Percentiles rank a stretch among this genome's conserved stretches.
These are phyloP conservation scores for Athripsodes cinereus DNA, from an alignment of 2,888 invertebrate genomes.

Conservation along the genomic window DNA sequence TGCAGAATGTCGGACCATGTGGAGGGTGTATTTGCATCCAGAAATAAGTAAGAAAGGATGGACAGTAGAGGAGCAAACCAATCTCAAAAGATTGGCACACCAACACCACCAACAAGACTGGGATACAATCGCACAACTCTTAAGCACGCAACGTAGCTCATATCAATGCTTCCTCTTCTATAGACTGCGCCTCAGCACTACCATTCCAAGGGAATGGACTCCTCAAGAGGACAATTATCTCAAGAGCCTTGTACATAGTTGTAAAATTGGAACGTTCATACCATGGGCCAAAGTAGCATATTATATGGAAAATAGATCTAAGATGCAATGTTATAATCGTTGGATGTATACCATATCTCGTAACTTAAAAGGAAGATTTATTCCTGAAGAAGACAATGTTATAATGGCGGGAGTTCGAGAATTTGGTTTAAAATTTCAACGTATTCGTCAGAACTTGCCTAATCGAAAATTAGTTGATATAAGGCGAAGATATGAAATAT, in stretches of 20 bases:
- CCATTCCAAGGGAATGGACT: slow-evolving; percentile 49
- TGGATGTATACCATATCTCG: slow-evolving; percentile 37
- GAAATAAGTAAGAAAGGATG: slow-evolving; percentile 55
- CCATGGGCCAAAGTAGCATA: slow-evolving; percentile 67
- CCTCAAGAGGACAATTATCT: slow-evolving; percentile 63
- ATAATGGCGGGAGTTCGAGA: slow-evolving; percentile 55
- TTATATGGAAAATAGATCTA: slow-evolving; percentile 57
- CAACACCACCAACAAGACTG: slow-evolving; percentile 55
- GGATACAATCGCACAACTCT: slow-evolving; percentile 54
- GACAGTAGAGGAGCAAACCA: slow-evolving; percentile 46
- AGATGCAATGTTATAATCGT: slow-evolving; percentile 60
- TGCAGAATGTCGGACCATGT: slow-evolving; percentile 61
- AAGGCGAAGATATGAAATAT: slow-evolving; percentile 40
- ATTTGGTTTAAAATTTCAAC: slow-evolving; percentile 57
- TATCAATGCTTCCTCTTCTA: slow-evolving; percentile 67
- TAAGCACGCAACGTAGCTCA: slow-evolving; percentile 55
- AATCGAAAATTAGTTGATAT: background rate
- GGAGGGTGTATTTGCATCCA: slow-evolving; percentile 67
- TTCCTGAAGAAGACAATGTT: slow-evolving; percentile 59
- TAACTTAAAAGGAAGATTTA: slow-evolving; percentile 54
- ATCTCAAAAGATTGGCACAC: slow-evolving; percentile 39
- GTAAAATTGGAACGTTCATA: slow-evolving; percentile 58
- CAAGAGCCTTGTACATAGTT: slow-evolving; percentile 54
- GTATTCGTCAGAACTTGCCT: slow-evolving; percentile 35
- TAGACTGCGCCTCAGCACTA: slow-evolving; percentile 32